Evolutionary conservation across 2,888 invertebrate species (phyloP).

Genomic region (Allygus modestus): DNA sequence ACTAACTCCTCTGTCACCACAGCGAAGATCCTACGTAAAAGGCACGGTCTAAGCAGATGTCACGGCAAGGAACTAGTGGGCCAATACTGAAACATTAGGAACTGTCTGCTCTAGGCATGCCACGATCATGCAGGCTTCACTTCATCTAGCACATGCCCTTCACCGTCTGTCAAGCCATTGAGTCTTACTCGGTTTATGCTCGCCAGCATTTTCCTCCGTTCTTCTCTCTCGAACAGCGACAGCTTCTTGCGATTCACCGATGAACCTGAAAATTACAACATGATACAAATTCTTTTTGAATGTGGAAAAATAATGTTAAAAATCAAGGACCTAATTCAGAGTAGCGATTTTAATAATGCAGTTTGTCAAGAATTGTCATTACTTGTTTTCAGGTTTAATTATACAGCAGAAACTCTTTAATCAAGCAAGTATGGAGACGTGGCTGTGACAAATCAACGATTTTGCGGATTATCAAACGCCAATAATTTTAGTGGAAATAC

Average conservation of each 20-base stretch:
- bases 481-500: too few relatives aligned
- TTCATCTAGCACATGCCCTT: conserved; percentile 62
- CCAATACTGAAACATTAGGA: conserved; percentile 61
- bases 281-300: too few relatives aligned
- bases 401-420: too few relatives aligned
- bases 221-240: conserved; percentile 54
- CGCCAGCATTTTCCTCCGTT: conserved; percentile 53
- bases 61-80: conserved; percentile 38
- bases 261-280: conserved; percentile 65
- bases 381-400: too few relatives aligned
- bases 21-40: conserved; percentile 21
- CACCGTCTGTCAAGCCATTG: conserved; percentile 52
- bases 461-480: too few relatives aligned
- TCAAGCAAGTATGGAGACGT: too few relatives aligned
- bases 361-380: too few relatives aligned
- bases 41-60: conserved; percentile 38
- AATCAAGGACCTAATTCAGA: conserved; percentile 19
- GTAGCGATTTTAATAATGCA: too few relatives aligned
- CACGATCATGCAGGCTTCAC: conserved; percentile 31
- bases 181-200: conserved; percentile 65
- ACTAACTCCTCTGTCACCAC: not conserved
- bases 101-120: conserved; percentile 39
- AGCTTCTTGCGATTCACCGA: conserved; percentile 66
- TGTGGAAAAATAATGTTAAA: not conserved
- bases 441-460: too few relatives aligned